Base-by-base conservation (phyloP, 2,888 invertebrate genomes). In the Apodemia mormo region DNA sequence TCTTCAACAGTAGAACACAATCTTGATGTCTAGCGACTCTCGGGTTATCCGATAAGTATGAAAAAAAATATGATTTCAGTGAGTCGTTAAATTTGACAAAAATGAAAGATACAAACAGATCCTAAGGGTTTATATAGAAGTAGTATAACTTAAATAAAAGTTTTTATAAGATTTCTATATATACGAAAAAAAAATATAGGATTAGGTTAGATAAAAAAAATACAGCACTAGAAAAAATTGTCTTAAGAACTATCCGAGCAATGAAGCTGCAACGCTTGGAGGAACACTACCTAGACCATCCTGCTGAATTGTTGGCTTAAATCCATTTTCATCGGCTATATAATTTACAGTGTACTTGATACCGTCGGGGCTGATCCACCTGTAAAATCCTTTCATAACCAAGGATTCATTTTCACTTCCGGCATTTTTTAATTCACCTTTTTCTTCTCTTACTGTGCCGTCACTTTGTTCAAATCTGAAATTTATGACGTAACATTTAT, bases 321-420 rank as follows among this genome's bases (percentile, higher is more conserved):
- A 92, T 52, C 93, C 92, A 74, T 89, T 88, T 73, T 92, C 90
- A 75, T 93, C 91, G 37, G 92, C 92, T 2, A 82, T 80, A 80
- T 90, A 93, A 66, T 79, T 83, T 14, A 89, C 79, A 67, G 84
- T 86, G 78, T 90, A 88, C n/a, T 81, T 84, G 69, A 83, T 80
- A 29, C 89, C 88, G 74, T 88, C 87, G 45, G 83, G 83, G 37
- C 82, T 86, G 40, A 81, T 80, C 79, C 84, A 90, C 22, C 78
- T 76, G 79, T 80, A 87, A 40, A 76, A 76, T 14, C 92, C 91
- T 64, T 79, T 85, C 22, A 95, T 90, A 2, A 86, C 80, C 49
- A 95, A 84, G 29, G 90, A 85, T 75, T 94, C 94, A 68, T 94
- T 87, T 0, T 95, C 94, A 10, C 90, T 77, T 0, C 94, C 95